Evolutionary conservation across 2,888 invertebrate genomes (phyloP).

Genomic region (Euphydryas editha): DNA sequence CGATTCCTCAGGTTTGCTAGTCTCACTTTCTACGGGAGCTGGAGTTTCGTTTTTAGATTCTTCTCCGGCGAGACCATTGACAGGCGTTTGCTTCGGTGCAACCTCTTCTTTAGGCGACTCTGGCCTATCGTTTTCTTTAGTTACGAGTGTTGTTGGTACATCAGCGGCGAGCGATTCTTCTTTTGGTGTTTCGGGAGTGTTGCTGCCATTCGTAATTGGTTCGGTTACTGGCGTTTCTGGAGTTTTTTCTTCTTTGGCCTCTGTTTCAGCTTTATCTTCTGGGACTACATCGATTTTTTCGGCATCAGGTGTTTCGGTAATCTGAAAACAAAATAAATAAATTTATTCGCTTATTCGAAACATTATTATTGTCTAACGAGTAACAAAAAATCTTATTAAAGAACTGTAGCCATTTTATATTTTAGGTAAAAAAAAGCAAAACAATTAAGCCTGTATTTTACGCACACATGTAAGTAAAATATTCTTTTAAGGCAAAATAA

Average conservation of each 20-base stretch:
- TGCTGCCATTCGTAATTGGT: constrained; percentile 76
- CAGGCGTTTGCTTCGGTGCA: constrained; percentile 69
- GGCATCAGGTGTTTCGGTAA: constrained; percentile 68
- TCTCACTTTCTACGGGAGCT: constrained; percentile 56
- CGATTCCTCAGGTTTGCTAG: constrained; percentile 65
- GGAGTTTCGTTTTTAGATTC: constrained; percentile 60
- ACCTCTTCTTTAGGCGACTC: constrained; percentile 51
- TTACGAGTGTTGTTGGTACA: constrained; percentile 48
- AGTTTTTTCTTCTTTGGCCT: constrained; percentile 70
- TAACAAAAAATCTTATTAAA: not conserved
- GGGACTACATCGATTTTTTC: constrained; percentile 60
- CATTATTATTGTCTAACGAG: not conserved
- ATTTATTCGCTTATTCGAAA: not conserved
- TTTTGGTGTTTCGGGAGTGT: constrained; percentile 71
- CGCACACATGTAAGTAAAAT: too few species aligned
- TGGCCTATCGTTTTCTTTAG: constrained; percentile 54
- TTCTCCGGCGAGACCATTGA: constrained; percentile 73
- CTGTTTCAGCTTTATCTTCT: constrained; percentile 60
- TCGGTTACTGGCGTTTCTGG: constrained; percentile 80
- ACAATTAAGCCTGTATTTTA: too few species aligned
- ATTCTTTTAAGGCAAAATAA: too few species aligned
- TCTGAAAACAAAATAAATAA: constrained; percentile 56
- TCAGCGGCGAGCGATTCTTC: constrained; percentile 51
- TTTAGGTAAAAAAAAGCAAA: too few species aligned
- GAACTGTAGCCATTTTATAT: too few species aligned